Conservation (phyloP, 2,888 invertebrate species). For the Andrena camellia region DNA sequence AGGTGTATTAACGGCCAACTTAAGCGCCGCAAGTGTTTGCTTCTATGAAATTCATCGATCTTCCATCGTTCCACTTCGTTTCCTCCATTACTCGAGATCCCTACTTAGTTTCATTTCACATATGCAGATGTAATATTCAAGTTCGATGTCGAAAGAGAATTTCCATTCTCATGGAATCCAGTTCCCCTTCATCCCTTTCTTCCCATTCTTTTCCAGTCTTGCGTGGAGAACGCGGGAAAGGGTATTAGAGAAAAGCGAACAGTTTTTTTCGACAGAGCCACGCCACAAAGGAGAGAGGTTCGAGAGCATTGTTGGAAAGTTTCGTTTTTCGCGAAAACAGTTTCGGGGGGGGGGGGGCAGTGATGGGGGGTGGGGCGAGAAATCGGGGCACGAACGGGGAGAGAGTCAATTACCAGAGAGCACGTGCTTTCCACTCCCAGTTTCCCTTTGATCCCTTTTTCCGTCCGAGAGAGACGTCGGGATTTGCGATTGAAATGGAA, state of each 20-base stretch:
- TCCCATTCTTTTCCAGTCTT: not conserved
- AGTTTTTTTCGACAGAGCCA: conserved; percentile 18
- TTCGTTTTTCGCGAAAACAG: conserved; percentile 37
- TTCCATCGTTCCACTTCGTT: too few species aligned
- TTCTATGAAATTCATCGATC: too few species aligned
- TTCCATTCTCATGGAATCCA: not conserved
- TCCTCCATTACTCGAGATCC: too few species aligned
- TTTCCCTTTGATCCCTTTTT: conserved; percentile 52
- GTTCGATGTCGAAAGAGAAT: too few species aligned
- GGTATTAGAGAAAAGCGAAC: conserved; percentile 12
- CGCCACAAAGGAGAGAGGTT: not conserved
- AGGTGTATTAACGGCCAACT: too few species aligned
- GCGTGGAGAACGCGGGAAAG: not conserved
- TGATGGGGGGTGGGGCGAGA: conserved; percentile 22
- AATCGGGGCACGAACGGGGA: conserved; percentile 35
- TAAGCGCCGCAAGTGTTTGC: too few species aligned
- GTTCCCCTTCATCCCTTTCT: not conserved
- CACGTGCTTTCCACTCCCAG: conserved; percentile 35
- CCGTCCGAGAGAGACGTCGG: conserved; percentile 34
- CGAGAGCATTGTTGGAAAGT: conserved; percentile 30
- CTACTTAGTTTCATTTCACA: too few species aligned
- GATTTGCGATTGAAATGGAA: conserved; percentile 53
- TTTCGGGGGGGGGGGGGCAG: conserved; percentile 20
- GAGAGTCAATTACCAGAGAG: conserved; percentile 50
- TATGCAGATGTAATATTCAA: too few species aligned